Conservation (phyloP, 2,797 vertebrate species). For the Sebastes steindachneri region DNA sequence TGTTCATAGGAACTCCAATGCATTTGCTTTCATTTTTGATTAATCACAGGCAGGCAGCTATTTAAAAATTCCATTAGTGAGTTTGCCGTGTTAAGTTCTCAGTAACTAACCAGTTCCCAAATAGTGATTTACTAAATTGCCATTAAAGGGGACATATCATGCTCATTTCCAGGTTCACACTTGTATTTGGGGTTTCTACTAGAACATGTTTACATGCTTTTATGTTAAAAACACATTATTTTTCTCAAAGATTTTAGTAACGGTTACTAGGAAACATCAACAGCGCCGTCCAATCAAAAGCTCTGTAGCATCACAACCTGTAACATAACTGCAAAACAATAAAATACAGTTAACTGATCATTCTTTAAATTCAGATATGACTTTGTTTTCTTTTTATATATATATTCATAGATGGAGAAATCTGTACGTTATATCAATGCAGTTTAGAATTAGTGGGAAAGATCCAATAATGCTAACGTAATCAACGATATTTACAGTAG, state of each 20-base stretch:
- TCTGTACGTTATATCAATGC: background rate
- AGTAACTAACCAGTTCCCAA: background rate
- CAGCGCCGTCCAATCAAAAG: background rate
- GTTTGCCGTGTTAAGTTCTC: background rate
- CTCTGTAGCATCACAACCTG: background rate
- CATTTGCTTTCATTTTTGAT: background rate
- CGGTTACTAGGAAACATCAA: background rate
- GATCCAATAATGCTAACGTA: background rate
- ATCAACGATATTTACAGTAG: background rate
- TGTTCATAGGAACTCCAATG: background rate
- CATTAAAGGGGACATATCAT: background rate
- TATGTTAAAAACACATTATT: background rate
- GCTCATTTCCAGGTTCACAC: background rate
- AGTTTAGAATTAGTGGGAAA: background rate
- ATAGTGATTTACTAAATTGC: background rate
- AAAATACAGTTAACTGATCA: background rate
- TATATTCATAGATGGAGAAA: background rate
- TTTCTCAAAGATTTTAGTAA: background rate
- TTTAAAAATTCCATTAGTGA: background rate
- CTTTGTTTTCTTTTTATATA: background rate
- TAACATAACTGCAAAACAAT: background rate
- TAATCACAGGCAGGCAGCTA: background rate
- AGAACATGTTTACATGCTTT: background rate
- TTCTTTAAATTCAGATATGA: background rate
- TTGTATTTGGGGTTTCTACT: no score